Evolutionary conservation across 2,797 vertebrate genomes (phyloP).

Genomic region (Phoxinus dragarum): DNA sequence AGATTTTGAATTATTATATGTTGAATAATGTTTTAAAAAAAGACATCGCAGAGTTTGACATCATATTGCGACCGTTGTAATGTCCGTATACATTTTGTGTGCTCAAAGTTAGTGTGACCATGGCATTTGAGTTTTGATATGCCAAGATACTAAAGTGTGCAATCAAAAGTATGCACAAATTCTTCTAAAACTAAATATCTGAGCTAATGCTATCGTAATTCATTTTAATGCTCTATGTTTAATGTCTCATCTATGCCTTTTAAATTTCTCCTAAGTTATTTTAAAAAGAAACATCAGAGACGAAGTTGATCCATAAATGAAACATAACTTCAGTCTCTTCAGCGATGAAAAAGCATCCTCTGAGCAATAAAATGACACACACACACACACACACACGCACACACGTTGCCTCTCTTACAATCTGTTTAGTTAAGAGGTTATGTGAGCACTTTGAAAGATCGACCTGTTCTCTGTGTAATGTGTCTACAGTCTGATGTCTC

Average conservation of each 20-base stretch:
- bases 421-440: constrained; percentile 33
- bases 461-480: constrained; percentile 25
- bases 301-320: neutral
- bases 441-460: constrained; percentile 28
- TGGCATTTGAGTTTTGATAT: neutral
- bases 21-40: no score
- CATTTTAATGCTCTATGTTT: neutral
- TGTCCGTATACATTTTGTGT: no score
- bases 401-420: neutral
- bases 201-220: neutral
- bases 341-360: constrained; percentile 10
- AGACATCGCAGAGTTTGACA: no score
- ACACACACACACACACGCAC: neutral
- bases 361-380: neutral
- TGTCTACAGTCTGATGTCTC: constrained; percentile 35
- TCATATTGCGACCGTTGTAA: no score
- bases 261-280: neutral
- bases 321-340: constrained; percentile 8
- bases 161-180: neutral
- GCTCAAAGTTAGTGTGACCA: no score
- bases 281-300: neutral
- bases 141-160: neutral
- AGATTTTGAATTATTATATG: neutral
- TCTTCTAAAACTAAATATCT: neutral
- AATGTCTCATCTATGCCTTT: neutral